Conservation (phyloP, 2,888 invertebrate species). For the Ochlodes sylvanus region DNA sequence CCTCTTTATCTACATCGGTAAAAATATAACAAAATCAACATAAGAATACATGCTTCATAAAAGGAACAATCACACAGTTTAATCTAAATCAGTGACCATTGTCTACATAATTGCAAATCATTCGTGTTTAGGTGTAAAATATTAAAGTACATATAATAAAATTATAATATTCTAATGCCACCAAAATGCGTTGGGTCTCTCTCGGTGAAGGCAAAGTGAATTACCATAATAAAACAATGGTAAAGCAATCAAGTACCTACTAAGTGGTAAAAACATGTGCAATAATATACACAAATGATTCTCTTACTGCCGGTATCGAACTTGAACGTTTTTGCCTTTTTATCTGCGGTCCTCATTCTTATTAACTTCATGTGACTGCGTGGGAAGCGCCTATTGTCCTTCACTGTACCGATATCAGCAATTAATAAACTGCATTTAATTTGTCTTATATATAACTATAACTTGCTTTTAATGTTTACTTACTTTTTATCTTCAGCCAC, state of each 20-base stretch:
- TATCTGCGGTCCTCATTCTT: conserved; percentile 85
- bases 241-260: conserved; percentile 61
- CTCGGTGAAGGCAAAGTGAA: conserved; percentile 31
- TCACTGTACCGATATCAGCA: conserved; percentile 69
- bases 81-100: conserved; percentile 2
- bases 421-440: conserved; percentile 40
- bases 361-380: conserved; percentile 87
- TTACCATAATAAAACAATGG: conserved; percentile 53
- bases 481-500: conserved; percentile 98
- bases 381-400: conserved; percentile 75
- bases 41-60: conserved; percentile 8
- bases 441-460: conserved; percentile 9
- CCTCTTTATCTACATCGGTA: conserved; percentile 13
- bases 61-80: background rate
- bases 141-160: background rate
- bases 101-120: conserved; percentile 5
- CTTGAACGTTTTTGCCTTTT: conserved; percentile 84
- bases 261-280: conserved; percentile 59
- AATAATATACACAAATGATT: conserved; percentile 43
- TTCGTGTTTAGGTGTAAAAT: conserved; percentile 6
- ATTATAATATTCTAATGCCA: background rate
- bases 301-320: conserved; percentile 87
- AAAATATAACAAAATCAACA: conserved; percentile 11
- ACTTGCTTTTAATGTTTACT: conserved; percentile 73
- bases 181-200: conserved; percentile 1